These are phyloP conservation scores for Archips crataeganus DNA, from an alignment of 2,888 invertebrate genomes.

Conservation along the genomic window DNA sequence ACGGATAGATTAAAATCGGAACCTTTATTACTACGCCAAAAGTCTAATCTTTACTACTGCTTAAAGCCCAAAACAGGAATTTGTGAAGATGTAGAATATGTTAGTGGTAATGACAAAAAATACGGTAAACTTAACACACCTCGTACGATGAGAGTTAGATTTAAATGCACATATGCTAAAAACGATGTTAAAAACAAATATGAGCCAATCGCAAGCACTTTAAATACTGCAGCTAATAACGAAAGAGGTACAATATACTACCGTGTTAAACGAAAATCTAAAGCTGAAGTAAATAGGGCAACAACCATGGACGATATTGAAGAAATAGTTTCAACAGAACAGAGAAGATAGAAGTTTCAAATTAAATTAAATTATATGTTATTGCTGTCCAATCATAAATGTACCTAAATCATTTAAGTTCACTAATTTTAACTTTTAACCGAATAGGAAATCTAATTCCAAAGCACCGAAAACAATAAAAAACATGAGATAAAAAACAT, in stretches of 20 bases:
- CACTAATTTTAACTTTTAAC: neutral
- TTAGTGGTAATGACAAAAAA: neutral
- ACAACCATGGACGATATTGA: slow-evolving; percentile 6
- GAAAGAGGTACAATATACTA: neutral
- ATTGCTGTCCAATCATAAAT: neutral
- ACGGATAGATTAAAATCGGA: neutral
- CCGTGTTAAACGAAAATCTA: neutral
- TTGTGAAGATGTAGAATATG: neutral
- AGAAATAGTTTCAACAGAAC: neutral
- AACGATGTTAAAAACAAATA: neutral
- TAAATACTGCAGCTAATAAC: neutral
- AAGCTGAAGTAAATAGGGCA: neutral
- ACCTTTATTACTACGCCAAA: neutral
- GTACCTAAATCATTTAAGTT: neutral
- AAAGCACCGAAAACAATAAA: neutral
- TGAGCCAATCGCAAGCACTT: neutral
- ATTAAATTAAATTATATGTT: neutral
- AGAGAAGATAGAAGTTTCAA: neutral
- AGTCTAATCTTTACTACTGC: neutral
- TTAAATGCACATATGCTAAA: neutral
- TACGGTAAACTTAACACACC: neutral
- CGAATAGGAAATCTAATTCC: neutral
- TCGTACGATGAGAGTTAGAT: neutral
- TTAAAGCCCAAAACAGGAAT: neutral
- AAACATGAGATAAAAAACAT: slow-evolving; percentile 36